Base-by-base conservation (phyloP, 2,888 invertebrate species). In the Hydraecia micacea region DNA sequence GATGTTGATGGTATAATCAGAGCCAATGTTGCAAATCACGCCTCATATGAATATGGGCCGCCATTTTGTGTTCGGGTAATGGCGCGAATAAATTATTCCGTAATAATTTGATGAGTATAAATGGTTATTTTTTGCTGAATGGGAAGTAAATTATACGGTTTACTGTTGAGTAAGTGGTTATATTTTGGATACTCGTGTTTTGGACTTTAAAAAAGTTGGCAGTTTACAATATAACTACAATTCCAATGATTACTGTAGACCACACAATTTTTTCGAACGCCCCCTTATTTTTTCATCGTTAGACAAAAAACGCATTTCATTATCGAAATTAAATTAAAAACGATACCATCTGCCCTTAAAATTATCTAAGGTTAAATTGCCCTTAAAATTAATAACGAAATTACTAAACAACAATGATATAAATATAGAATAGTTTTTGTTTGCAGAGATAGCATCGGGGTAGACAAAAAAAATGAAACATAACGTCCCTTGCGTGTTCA, bases 401-500 rank as follows among this genome's bases (percentile, higher is more conserved):
- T 78, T 75, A 77, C 49, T 55, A 81, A 73, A 80, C 79, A 78
- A 75, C 69, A 82, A 83, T 81, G 74, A 83, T 77, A 83, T 77
- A 71, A 79, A 80, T 72, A 74, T 42, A 81, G 62, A 75, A 77
- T 62, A 79, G 77, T 77, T 80, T 79, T 78, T 79, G 79, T 85
- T 83, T 80, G 80, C 65, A 72, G 49, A 86, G 92, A 91, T 92
- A 88, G 65, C 71, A 91, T 91, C 90, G 66, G 58, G 70, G 85
- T 77, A 68, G 32, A 79, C 83, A 86, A 89, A 32, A 87, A 90
- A 81, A 86, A 83, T 78, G 25, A 83, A 88, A 82, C 82, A 85
- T 82, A 72, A 79, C 77, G 85, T 90, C 88, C 89, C 86, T 93
- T 86, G 93, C 93, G 93, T 93, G 93, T 85, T 83, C 83, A 89